phyloP scores from a whole-genome alignment of 2,888 invertebrate species.

The Caenorhabditis zanzibari region DNA sequence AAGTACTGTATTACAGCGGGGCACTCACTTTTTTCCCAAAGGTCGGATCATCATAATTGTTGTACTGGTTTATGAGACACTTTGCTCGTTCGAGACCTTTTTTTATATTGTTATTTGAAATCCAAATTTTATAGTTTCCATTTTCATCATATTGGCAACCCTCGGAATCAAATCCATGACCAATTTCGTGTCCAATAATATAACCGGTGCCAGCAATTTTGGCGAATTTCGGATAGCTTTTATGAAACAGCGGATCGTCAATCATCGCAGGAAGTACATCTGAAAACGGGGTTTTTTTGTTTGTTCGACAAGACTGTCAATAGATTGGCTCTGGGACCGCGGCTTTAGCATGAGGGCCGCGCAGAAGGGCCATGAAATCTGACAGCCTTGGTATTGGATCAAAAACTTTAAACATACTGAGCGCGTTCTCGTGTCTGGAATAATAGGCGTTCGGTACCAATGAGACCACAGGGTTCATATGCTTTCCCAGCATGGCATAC shows the following conservation, averaged over 20 bases:
- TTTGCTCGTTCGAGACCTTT: slow-evolving; percentile 90
- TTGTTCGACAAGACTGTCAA: too few relatives aligned
- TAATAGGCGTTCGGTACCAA: background rate
- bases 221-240: slow-evolving; percentile 3
- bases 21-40: slow-evolving; percentile 11
- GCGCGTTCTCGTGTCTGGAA: background rate
- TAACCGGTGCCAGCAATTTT: background rate
- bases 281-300: background rate
- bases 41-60: slow-evolving; percentile 16
- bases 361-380: too few relatives aligned
- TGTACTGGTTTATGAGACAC: slow-evolving; percentile 88
- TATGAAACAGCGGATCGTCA: background rate
- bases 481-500: background rate
- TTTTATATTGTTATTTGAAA: slow-evolving; percentile 95
- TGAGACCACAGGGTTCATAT: background rate
- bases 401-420: background rate
- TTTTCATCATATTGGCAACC: too few relatives aligned
- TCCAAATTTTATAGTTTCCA: slow-evolving; percentile 95
- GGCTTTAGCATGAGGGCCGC: too few relatives aligned
- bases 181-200: slow-evolving; percentile 12
- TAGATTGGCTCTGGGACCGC: too few relatives aligned
- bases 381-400: too few relatives aligned
- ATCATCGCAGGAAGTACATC: background rate
- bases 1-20: too few relatives aligned
- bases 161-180: slow-evolving; percentile 81